Percentiles rank a stretch among this genome's conserved stretches.
Conservation (phyloP, 2,888 invertebrate species). For the Odiellus spinosus region DNA sequence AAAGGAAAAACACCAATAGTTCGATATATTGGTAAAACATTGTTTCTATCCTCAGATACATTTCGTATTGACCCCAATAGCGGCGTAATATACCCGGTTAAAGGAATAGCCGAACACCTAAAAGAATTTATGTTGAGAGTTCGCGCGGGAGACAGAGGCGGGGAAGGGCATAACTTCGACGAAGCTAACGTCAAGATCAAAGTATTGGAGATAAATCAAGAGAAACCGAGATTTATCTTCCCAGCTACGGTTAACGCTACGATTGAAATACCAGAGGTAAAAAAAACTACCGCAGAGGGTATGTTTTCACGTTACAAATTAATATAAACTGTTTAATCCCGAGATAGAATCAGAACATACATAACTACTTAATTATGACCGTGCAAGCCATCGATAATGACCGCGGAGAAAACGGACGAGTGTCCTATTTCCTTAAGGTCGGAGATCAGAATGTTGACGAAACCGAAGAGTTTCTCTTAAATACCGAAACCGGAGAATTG, state of each 20-base stretch:
- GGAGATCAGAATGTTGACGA: constrained; percentile 57
- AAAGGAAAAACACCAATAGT: neutral
- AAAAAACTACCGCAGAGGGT: too few relatives aligned
- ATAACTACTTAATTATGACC: constrained; percentile 41
- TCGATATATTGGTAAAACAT: neutral
- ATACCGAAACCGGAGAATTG: constrained; percentile 60
- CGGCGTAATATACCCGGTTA: constrained; percentile 66
- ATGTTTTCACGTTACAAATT: too few relatives aligned
- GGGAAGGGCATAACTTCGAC: constrained; percentile 28
- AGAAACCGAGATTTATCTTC: constrained; percentile 60
- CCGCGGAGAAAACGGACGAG: constrained; percentile 40
- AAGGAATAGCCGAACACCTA: constrained; percentile 37
- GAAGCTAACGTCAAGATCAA: constrained; percentile 50
- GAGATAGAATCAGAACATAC: constrained; percentile 16
- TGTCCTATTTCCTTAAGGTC: constrained; percentile 66
- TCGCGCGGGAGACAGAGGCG: constrained; percentile 58
- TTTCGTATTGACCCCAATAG: constrained; percentile 57
- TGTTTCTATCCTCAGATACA: constrained; percentile 36
- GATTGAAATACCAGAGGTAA: constrained; percentile 55
- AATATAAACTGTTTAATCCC: too few relatives aligned
- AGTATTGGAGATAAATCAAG: constrained; percentile 33
- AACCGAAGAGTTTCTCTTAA: constrained; percentile 64
- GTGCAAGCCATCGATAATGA: constrained; percentile 69
- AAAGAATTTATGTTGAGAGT: constrained; percentile 44
- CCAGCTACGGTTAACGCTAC: constrained; percentile 58